Evolutionary conservation across 2,888 invertebrate genomes (phyloP).

Genomic region (Chirona hameri): DNA sequence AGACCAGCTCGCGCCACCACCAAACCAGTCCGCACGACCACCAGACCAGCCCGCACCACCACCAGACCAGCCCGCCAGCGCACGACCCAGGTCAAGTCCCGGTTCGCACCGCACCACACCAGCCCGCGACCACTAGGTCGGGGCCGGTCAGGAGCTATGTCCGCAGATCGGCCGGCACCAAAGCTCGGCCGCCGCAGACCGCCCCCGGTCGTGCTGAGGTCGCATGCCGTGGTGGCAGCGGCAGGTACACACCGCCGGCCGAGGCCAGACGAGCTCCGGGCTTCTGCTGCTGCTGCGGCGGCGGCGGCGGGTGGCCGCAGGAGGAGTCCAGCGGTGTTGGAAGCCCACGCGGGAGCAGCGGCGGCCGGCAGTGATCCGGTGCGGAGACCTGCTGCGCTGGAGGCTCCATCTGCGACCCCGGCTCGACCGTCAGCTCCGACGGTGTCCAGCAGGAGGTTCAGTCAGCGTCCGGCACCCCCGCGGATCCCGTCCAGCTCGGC

Average conservation of each 20-base stretch:
- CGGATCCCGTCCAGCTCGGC: background rate
- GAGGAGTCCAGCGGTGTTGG: no score
- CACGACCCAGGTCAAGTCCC: background rate
- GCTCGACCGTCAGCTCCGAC: no score
- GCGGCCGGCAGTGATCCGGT: background rate
- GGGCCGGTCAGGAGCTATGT: no score
- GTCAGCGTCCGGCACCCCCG: background rate
- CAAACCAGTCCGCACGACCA: background rate
- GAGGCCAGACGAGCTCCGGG: background rate
- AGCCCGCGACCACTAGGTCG: no score
- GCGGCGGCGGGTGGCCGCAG: no score
- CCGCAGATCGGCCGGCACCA: no score
- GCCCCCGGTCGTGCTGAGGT: background rate
- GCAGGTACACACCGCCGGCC: background rate
- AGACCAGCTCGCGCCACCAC: background rate
- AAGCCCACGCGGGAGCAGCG: no score
- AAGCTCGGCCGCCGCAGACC: background rate
- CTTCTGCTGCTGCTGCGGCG: no score
- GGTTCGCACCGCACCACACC: background rate
- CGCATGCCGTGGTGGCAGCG: background rate
- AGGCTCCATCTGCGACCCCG: background rate
- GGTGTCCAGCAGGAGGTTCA: no score
- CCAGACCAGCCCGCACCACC: background rate
- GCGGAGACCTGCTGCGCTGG: background rate
- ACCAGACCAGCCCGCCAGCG: background rate